Base-by-base conservation (phyloP, 1,140 invertebrate genomes). In the Drosophila oshimai region DNA sequence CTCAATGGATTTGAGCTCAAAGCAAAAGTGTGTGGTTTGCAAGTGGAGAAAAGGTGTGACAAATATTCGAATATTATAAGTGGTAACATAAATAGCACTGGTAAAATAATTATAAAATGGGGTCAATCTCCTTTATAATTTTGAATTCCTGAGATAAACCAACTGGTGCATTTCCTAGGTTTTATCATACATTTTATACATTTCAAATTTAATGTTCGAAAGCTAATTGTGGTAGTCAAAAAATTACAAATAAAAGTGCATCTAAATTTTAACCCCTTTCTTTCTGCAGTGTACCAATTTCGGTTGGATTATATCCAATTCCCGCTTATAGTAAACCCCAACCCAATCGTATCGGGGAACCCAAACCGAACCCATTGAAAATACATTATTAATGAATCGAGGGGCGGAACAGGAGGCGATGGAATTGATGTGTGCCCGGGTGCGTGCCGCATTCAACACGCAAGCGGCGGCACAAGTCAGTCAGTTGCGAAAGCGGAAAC, bases 301-400 rank as follows among this genome's bases (percentile, higher is more conserved):
- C 17, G 17, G 9, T 39, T 42, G 34, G 20, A 37, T 31, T 62
- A 58, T 42, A 41, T 41, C 13, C 51, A 62, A 33, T 57, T 0
- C 13, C n/a, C 15, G n/a, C 20, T 9, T 26, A 45, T 46, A n/a
- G n/a, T 44, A 60, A 24, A 3, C 37, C 53, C 54, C 20, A 58
- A 44, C 20, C 49, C 58, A 60, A 60, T 45, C 53, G 37, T 20
- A 58, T 31, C 1, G 58, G 53, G 28, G 18, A 33, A 20, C 22
- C 17, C 33, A 7, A 36, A 22, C 28, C 33, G 6, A 36, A 22
- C 28, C 37, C 54, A 44, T 62, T 6, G 58, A 44, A 45, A 33
- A 70, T 78, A 51, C 53, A 74, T 70, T 74, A 74, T 74, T 45
- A 74, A 84, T 84, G 50, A 73, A 64, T 29, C 36, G 1, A 3